These are phyloP conservation scores for Erebia aethiops DNA, from an alignment of 2,888 invertebrate species.

Conservation along the genomic window DNA sequence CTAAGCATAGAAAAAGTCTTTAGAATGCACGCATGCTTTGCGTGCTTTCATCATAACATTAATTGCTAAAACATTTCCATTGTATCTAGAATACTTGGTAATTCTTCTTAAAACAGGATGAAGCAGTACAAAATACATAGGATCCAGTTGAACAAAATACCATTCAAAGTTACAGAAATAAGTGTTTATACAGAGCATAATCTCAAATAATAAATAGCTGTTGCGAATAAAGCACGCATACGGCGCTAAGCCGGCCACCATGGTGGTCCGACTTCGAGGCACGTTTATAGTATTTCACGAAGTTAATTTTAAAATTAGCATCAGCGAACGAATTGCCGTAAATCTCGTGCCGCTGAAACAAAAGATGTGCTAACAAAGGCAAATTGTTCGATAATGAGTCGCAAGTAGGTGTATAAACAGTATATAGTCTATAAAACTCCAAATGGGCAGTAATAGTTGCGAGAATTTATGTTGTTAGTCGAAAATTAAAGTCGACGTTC, in stretches of 20 bases:
- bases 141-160: background rate
- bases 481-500: no score
- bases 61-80: no score
- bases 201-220: slow-evolving; percentile 51
- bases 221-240: slow-evolving; percentile 50
- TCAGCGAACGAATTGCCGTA: slow-evolving; percentile 69
- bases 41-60: no score
- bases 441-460: background rate
- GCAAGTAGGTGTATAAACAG: background rate
- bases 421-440: background rate
- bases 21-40: no score
- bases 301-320: slow-evolving; percentile 81
- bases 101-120: no score
- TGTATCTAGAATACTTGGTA: no score
- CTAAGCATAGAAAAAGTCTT: no score
- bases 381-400: background rate
- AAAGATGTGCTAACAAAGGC: slow-evolving; percentile 53
- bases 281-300: slow-evolving; percentile 79
- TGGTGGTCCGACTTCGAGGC: slow-evolving; percentile 71
- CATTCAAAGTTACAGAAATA: slow-evolving; percentile 25
- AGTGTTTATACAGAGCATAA: slow-evolving; percentile 44
- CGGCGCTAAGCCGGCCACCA: slow-evolving; percentile 46
- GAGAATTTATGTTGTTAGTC: no score
- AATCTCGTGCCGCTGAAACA: slow-evolving; percentile 60
- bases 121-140: background rate